phyloP scores from a whole-genome alignment of 2,888 invertebrate genomes.

The Drosophila neotestacea region DNA sequence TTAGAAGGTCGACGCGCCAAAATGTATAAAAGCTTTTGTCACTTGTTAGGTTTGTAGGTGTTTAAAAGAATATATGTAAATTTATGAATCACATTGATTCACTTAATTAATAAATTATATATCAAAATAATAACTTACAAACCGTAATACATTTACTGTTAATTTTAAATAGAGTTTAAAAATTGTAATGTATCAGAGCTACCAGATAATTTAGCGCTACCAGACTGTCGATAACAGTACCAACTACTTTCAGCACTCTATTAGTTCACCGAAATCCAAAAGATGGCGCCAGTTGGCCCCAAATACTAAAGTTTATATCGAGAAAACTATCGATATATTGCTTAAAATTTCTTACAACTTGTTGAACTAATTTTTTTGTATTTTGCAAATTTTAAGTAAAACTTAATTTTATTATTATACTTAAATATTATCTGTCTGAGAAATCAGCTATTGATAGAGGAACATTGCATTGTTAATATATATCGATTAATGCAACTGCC shows the following conservation, averaged over 20 bases:
- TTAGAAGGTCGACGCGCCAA: slow-evolving; percentile 81
- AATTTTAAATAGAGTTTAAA: too few species aligned
- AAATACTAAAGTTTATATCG: background rate
- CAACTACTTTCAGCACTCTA: too few species aligned
- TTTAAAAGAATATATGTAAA: slow-evolving; percentile 5
- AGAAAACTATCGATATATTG: background rate
- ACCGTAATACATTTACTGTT: too few species aligned
- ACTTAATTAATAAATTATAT: slow-evolving; percentile 48
- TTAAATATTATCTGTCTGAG: background rate
- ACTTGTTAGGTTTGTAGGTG: slow-evolving; percentile 79
- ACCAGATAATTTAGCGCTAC: slow-evolving; percentile 6
- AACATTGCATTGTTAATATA: background rate
- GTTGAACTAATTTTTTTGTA: background rate
- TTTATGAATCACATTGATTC: slow-evolving; percentile 82
- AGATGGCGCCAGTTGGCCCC: slow-evolving; percentile 13
- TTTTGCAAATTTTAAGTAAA: background rate
- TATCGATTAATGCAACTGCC: background rate
- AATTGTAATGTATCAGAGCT: too few species aligned
- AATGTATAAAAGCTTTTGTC: slow-evolving; percentile 83
- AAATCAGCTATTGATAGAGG: background rate
- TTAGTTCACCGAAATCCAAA: background rate
- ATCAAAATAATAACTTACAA: background rate
- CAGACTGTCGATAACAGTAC: background rate
- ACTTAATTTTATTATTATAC: background rate
- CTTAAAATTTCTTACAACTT: background rate